Evolutionary conservation across 35 echinoderm and acorn worm species (phyloP).

Genomic region (Hemicentrotus pulcherrimus): DNA sequence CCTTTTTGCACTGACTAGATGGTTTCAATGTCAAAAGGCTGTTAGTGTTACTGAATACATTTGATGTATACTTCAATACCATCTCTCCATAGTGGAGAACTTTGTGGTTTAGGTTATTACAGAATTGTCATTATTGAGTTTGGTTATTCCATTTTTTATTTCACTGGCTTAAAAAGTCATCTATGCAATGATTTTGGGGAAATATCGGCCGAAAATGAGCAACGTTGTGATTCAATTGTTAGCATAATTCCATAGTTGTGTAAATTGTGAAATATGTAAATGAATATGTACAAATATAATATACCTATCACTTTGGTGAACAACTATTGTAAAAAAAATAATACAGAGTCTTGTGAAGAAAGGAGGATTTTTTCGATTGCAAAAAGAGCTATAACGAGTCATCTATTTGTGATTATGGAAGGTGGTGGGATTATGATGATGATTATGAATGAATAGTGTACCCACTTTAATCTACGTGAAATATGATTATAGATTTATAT

Average conservation of each 20-base stretch:
- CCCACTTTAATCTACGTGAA: constrained; percentile 24
- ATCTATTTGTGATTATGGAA: not conserved
- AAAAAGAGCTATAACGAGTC: constrained; percentile 22
- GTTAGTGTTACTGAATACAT: too few relatives aligned
- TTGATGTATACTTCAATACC: not conserved
- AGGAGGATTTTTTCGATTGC: not conserved
- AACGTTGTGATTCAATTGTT: not conserved
- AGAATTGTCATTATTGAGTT: not conserved
- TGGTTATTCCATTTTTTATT: not conserved
- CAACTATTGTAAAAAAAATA: constrained; percentile 45
- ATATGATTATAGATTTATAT: constrained; percentile 35
- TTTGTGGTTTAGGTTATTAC: not conserved
- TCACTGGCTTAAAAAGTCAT: constrained; percentile 22
- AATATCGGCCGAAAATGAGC: not conserved
- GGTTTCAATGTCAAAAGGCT: too few relatives aligned
- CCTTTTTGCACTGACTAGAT: not conserved
- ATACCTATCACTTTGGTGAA: constrained; percentile 37
- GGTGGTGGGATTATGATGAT: constrained; percentile 14
- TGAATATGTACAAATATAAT: constrained; percentile 51
- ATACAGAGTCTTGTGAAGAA: not conserved
- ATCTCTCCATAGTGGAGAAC: not conserved
- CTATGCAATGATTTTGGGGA: constrained; percentile 42
- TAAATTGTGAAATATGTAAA: constrained; percentile 53
- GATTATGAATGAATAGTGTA: not conserved
- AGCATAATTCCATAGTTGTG: constrained; percentile 41